These are phyloP conservation scores for Pangasianodon hypophthalmus DNA, from an alignment of 2,113 vertebrate genomes.

Conservation along the genomic window DNA sequence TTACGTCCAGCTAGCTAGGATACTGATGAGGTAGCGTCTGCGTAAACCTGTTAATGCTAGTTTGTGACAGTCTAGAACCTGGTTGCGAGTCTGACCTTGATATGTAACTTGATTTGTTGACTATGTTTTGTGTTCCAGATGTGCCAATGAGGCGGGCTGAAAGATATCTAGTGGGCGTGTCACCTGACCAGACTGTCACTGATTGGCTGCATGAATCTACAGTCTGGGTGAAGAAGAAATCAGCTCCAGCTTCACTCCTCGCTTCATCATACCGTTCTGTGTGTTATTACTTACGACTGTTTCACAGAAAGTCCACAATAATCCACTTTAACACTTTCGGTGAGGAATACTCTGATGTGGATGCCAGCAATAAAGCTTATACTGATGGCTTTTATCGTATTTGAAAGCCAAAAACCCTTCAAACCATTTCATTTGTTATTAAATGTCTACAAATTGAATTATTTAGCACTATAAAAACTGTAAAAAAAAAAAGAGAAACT, in stretches of 20 bases:
- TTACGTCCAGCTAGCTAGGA: neutral
- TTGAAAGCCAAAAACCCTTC: too few relatives aligned
- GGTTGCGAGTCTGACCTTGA: neutral
- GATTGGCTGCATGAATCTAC: neutral
- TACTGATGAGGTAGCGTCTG: neutral
- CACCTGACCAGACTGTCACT: neutral
- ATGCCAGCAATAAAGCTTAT: too few relatives aligned
- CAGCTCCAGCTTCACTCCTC: too few relatives aligned
- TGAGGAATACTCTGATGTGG: neutral
- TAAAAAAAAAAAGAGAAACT: too few relatives aligned
- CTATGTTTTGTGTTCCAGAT: neutral
- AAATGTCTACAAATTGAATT: too few relatives aligned
- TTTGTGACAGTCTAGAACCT: neutral
- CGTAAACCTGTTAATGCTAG: neutral
- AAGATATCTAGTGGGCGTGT: neutral
- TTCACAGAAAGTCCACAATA: too few relatives aligned
- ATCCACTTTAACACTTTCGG: neutral
- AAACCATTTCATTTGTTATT: too few relatives aligned
- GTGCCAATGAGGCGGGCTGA: neutral
- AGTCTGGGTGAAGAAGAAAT: too few relatives aligned
- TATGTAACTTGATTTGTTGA: neutral
- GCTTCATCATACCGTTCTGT: too few relatives aligned
- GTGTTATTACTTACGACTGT: too few relatives aligned
- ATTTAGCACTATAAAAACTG: too few relatives aligned
- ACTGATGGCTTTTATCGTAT: too few relatives aligned